These are phyloP conservation scores for Magallana angulata DNA, from an alignment of 1,140 invertebrate genomes.

Conservation along the genomic window DNA sequence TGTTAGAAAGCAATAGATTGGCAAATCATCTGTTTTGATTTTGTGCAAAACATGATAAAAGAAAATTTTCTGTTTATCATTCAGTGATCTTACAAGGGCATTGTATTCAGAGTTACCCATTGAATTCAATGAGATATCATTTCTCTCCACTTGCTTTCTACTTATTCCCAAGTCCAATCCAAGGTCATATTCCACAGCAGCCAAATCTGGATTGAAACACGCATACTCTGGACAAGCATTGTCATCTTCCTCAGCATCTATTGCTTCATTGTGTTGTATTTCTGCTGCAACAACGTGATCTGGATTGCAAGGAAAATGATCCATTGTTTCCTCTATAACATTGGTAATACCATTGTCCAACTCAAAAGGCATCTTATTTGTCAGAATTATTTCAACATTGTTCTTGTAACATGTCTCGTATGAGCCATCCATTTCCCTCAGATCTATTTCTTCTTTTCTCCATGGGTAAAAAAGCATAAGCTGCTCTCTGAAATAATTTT, in stretches of 20 bases:
- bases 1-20: conserved; percentile 42
- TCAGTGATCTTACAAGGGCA: background rate
- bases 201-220: too few relatives aligned
- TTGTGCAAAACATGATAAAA: conserved; percentile 43
- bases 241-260: background rate
- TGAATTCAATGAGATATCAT: background rate
- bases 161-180: background rate
- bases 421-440: conserved; percentile 17
- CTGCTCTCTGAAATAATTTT: conserved; percentile 58
- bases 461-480: conserved; percentile 56
- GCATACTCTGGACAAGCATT: background rate
- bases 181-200: background rate
- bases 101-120: conserved; percentile 36
- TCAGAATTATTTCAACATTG: background rate
- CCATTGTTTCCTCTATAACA: background rate
- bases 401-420: conserved; percentile 19
- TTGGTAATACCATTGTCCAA: background rate
- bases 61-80: conserved; percentile 48
- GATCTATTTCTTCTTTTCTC: conserved; percentile 53
- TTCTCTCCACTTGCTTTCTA: background rate
- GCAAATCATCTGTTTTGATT: conserved; percentile 35
- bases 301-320: background rate
- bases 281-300: conserved; percentile 18
- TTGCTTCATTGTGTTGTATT: background rate
- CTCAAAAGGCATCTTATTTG: conserved; percentile 16